These are phyloP conservation scores for Octopus sinensis DNA, from an alignment of 1,140 invertebrate species.

Conservation along the genomic window DNA sequence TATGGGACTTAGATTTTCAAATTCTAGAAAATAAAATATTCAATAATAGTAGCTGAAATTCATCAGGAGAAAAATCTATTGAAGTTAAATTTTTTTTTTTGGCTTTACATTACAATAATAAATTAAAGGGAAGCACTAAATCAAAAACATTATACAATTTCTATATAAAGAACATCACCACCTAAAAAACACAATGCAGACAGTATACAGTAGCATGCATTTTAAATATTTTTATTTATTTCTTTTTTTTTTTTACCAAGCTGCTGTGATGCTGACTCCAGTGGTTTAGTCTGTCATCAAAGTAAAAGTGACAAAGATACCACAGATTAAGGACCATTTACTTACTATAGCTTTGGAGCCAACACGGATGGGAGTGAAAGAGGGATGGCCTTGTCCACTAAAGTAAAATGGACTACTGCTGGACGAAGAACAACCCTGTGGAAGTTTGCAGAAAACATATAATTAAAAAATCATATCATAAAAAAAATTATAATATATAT, in stretches of 20 bases:
- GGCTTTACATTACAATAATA: too few relatives aligned
- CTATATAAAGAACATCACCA: too few relatives aligned
- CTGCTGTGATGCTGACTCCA: background rate
- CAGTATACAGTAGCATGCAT: too few relatives aligned
- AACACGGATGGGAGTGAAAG: constrained; percentile 4
- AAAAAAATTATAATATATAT: background rate
- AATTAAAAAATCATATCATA: background rate
- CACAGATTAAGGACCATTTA: background rate
- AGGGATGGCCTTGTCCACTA: constrained; percentile 15
- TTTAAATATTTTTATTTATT: too few relatives aligned
- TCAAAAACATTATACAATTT: too few relatives aligned
- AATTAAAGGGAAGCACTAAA: too few relatives aligned
- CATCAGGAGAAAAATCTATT: too few relatives aligned
- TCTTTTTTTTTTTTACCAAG: background rate
- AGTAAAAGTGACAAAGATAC: background rate
- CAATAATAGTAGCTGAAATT: too few relatives aligned
- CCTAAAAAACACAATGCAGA: too few relatives aligned
- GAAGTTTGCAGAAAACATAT: background rate
- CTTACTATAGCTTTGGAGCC: constrained; percentile 11
- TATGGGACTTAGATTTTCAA: too few relatives aligned
- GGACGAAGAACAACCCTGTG: constrained; percentile 13
- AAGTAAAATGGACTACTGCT: constrained; percentile 6
- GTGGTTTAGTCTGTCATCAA: background rate
- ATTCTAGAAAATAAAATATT: too few relatives aligned
- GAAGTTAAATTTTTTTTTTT: too few relatives aligned